These are phyloP conservation scores for Rhopilema esculentum DNA, from an alignment of 30 jellyfish, hydroid and myxozoan species.

Conservation along the genomic window DNA sequence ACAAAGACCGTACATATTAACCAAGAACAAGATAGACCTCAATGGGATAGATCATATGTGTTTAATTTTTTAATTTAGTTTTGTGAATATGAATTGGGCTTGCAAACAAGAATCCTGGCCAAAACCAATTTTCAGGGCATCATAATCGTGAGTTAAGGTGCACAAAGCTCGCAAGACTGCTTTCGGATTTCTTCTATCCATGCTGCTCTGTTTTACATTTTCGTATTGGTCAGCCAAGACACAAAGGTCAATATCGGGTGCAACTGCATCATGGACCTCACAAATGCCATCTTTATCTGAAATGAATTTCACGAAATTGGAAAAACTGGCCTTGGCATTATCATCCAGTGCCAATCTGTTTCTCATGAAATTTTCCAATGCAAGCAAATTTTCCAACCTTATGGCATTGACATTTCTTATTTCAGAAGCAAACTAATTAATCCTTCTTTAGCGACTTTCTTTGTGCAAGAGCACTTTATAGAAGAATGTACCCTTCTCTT, in stretches of 20 bases:
- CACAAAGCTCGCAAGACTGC: conserved; percentile 59
- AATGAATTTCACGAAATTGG: conserved; percentile 35
- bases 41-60: no score
- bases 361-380: conserved; percentile 36
- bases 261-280: conserved; percentile 39
- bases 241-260: conserved; percentile 54
- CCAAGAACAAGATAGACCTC: no score
- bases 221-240: conserved; percentile 44
- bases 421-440: conserved; percentile 46
- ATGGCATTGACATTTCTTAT: conserved; percentile 43
- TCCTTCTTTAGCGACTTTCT: conserved; percentile 42
- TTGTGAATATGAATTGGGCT: conserved; percentile 63
- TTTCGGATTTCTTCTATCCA: conserved; percentile 33
- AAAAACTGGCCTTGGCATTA: conserved; percentile 24
- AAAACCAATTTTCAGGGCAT: conserved; percentile 43
- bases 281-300: conserved; percentile 38
- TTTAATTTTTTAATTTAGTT: no score
- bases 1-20: no score
- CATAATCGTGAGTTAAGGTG: conserved; percentile 49
- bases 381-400: conserved; percentile 26
- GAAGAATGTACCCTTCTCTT: conserved; percentile 47
- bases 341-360: conserved; percentile 53
- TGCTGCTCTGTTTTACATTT: conserved; percentile 62
- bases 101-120: conserved; percentile 64
- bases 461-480: conserved; percentile 51